phyloP scores from a whole-genome alignment of 2,888 invertebrate genomes.

The Nomada fabriciana region DNA sequence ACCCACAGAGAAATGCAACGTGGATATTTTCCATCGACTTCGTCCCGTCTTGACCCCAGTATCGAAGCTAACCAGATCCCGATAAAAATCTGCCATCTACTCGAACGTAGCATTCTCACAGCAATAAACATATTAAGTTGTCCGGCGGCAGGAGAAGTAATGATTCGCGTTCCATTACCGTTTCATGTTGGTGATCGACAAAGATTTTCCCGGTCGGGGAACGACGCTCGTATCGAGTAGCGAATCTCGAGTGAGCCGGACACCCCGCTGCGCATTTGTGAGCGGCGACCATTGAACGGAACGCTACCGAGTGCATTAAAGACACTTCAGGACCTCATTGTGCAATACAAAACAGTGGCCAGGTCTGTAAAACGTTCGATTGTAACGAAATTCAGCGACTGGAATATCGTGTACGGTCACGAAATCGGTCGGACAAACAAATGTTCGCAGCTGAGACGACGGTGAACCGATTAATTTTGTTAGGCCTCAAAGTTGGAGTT shows the following conservation, averaged over 20 bases:
- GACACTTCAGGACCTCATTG: conserved; percentile 80
- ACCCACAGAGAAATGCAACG: not conserved
- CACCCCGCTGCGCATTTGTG: conserved; percentile 83
- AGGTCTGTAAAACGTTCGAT: conserved; percentile 70
- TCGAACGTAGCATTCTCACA: conserved; percentile 80
- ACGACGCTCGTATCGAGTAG: conserved; percentile 80
- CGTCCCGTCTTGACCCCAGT: not conserved
- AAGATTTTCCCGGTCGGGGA: conserved; percentile 71
- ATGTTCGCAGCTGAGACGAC: not conserved
- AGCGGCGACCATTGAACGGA: conserved; percentile 76
- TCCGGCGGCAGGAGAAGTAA: conserved; percentile 67
- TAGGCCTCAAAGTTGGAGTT: too few relatives aligned
- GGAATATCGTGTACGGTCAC: not conserved
- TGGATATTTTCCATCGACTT: conserved; percentile 9
- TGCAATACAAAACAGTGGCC: conserved; percentile 62
- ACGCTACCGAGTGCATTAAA: conserved; percentile 79
- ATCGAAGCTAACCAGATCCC: conserved; percentile 41
- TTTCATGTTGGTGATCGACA: conserved; percentile 59
- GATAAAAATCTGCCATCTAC: conserved; percentile 78
- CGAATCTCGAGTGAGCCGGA: conserved; percentile 80
- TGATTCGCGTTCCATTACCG: conserved; percentile 57
- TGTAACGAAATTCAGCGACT: conserved; percentile 72
- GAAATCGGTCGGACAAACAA: not conserved
- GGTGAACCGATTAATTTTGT: not conserved
- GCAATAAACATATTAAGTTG: conserved; percentile 82